These are phyloP conservation scores for Tholera decimalis DNA, from an alignment of 2,888 invertebrate species.

Conservation along the genomic window DNA sequence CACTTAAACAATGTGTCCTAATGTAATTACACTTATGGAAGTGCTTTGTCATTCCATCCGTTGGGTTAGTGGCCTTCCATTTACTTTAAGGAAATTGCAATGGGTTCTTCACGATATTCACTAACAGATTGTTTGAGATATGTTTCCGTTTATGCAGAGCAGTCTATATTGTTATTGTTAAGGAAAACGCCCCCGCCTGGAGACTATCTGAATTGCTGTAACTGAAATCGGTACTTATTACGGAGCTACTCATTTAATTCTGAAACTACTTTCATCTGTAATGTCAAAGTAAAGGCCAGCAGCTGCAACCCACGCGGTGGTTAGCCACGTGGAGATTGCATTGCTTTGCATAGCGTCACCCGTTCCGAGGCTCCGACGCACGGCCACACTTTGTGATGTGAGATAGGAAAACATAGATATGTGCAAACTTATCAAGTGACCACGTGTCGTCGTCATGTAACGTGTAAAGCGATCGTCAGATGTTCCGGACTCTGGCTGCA, in stretches of 20 bases:
- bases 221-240: constrained; percentile 6
- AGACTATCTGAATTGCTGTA: background rate
- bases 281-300: background rate
- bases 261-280: constrained; percentile 1
- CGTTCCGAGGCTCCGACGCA: background rate
- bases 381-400: constrained; percentile 4
- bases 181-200: background rate
- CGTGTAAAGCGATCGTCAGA: too few species aligned
- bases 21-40: constrained; percentile 31
- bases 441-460: constrained; percentile 16
- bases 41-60: constrained; percentile 27
- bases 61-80: constrained; percentile 7
- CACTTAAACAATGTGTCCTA: constrained; percentile 26
- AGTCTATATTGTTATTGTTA: background rate
- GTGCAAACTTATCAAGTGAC: background rate
- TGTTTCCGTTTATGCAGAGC: background rate
- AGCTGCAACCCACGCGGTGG: constrained; percentile 1
- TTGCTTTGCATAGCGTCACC: background rate
- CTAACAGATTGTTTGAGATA: background rate
- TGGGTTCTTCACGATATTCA: constrained; percentile 24
- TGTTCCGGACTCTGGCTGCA: background rate
- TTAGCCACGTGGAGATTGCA: background rate
- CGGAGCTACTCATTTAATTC: background rate
- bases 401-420: background rate
- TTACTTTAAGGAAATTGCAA: constrained; percentile 37